Evolutionary conservation across 2,888 invertebrate species (phyloP), one percentile per base, ranked within the genome.

Genomic region (Brenthis hecate): DNA sequence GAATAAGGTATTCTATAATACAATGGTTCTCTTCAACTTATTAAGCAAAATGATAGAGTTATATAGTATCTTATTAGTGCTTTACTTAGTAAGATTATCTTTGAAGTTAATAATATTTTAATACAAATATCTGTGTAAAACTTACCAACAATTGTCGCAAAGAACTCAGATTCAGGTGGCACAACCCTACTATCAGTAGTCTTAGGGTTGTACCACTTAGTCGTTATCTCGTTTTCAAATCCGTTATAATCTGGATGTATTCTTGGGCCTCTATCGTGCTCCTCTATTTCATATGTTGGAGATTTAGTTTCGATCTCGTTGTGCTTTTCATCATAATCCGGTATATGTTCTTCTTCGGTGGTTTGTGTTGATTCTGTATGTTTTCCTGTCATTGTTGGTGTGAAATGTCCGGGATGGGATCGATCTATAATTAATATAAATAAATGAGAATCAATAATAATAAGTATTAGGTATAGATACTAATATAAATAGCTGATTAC

Each of bases 331-430:
- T 89, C 89, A 69, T 92, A 90, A 64, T 92, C 92, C 1, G 86
- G 87, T 70, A 90, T 88, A 58, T 82, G 89, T 77, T 93, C 93
- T 56, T 93, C 93, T 58, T 93, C 93, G 0, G 94, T 94, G 0
- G 93, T 93, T 60, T 86, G 88, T 0, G 87, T 85, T 0, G 83
- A 78, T 36, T 90, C 89, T 1, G 81, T 81, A 36, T 88, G 86
- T 36, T 69, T 64, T 14, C 85, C 86, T 3, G 80, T 80, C 63
- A 85, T 74, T 6, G 90, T 87, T 0, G 91, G 90, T 0, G 91
- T 91, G 73, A 85, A 89, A 32, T 87, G 85, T 23, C 83, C 85
- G 0, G 88, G 82, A 70, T 85, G 87, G 1, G 86, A 83, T 68
- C 87, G 88, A 19, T 89, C 92, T 92, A 81, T 1, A 77, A 64